A percentile compares a stretch with the other conserved stretches of the same genome.
phyloP scores from a whole-genome alignment of 2,113 vertebrate genomes.

The Grus americana region DNA sequence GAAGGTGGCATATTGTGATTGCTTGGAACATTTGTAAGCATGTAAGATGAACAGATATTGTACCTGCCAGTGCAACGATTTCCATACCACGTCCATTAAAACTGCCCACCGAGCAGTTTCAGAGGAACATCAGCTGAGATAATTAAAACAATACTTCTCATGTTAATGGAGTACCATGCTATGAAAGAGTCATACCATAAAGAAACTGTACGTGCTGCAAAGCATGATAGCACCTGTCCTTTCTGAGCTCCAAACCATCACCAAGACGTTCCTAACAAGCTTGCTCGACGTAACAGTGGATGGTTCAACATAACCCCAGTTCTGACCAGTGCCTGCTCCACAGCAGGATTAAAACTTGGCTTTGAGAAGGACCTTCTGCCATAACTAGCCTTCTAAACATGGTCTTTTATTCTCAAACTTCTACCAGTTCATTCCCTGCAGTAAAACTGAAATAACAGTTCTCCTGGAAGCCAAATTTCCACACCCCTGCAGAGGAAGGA shows the following conservation, averaged over 20 bases:
- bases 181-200: neutral
- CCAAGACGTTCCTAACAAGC: neutral
- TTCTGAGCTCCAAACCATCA: neutral
- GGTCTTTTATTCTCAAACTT: neutral
- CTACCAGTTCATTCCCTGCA: neutral
- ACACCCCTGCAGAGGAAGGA: neutral
- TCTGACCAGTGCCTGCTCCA: neutral
- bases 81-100: neutral
- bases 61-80: neutral
- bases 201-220: neutral
- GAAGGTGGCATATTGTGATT: slow-evolving; percentile 31
- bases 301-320: neutral
- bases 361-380: neutral
- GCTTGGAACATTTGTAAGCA: neutral
- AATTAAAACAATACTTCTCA: neutral
- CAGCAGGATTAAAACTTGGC: neutral
- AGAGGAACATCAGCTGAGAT: neutral
- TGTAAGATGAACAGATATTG: neutral
- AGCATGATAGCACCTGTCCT: neutral
- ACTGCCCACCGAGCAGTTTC: neutral
- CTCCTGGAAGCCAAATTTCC: neutral
- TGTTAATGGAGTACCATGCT: neutral
- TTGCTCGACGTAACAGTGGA: accelerated
- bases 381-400: neutral
- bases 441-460: neutral